Evolutionary conservation across 2,797 vertebrate genomes (phyloP), one percentile per base, ranked within the genome.

Genomic region (Protonibea diacanthus): DNA sequence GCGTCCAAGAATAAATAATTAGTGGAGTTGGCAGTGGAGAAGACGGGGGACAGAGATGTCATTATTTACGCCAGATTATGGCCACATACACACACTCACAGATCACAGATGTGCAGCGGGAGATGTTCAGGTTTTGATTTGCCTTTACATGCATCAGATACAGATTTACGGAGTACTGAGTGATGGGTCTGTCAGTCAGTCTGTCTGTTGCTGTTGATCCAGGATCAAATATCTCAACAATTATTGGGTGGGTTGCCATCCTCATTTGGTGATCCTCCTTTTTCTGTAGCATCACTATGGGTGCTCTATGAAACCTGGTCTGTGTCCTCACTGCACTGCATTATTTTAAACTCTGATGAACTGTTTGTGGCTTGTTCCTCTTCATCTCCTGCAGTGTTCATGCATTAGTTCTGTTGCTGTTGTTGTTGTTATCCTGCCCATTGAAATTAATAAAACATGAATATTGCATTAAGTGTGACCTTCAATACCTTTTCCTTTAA

Each of bases 1-100:
- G 83, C 66, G 20, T 93, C 83, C 93, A 92, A 92, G 94, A 95
- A 95, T 95, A 95, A 96, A 96, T 94, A 95, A 95, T 96, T 91
- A 95, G 94, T 91, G 59, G 94, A 95, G 95, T 91, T 94, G 95
- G 95, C 94, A 93, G 45, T 8, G 86, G 93, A 94, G 88, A 92
- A 94, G 94, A 93, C 91, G 83, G 86, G 89, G 89, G 92, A 93
- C 91, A 93, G 94, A 87, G 94, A 90, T 94, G 94, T 95, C 96
- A 96, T 96, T 96, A 96, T 96, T 97, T 96, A 96, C 94, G 95
- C 94, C 95, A 96, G 95, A 97, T 97, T 96, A 96, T 94, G 92
- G 90, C 72, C 74, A 67, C 76, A 63, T 27, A 33, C 78, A 76
- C 80, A 62, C 78, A 64, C 65, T 63, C 76, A 78, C 81, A 84